Conservation (phyloP, 2,888 invertebrate genomes). For the Drosophila leonis region DNA sequence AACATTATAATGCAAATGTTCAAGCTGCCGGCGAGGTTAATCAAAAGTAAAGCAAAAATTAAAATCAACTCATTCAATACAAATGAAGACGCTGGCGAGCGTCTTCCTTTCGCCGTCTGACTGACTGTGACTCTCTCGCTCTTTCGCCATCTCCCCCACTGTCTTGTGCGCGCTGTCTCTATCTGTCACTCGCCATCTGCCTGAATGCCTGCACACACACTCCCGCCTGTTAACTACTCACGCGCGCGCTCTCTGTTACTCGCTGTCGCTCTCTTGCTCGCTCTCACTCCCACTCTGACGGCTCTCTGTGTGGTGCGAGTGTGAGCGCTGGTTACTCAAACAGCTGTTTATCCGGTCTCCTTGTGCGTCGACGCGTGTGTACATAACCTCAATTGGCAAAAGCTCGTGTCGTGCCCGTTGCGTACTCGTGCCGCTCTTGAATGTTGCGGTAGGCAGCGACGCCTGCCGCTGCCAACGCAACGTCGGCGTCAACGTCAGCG, state of each 20-base stretch:
- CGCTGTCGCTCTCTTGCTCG: slow-evolving; percentile 6
- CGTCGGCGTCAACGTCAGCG: slow-evolving; percentile 45
- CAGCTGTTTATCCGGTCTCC: slow-evolving; percentile 58
- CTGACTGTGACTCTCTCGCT: slow-evolving; percentile 49
- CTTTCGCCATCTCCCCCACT: slow-evolving; percentile 21
- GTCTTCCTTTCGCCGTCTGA: slow-evolving; percentile 68
- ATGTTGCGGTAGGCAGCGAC: slow-evolving; percentile 76
- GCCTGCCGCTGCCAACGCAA: slow-evolving; percentile 55
- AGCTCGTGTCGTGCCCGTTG: slow-evolving; percentile 27
- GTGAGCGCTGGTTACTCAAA: slow-evolving; percentile 37
- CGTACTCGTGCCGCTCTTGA: slow-evolving; percentile 45
- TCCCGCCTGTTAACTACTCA: slow-evolving; percentile 23
- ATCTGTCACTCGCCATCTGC: slow-evolving; percentile 22
- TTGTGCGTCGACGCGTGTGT: slow-evolving; percentile 69
- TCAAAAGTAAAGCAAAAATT: slow-evolving; percentile 23
- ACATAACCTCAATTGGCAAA: slow-evolving; percentile 73
- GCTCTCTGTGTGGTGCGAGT: slow-evolving; percentile 9
- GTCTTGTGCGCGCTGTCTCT: slow-evolving; percentile 26
- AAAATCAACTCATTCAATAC: slow-evolving; percentile 41
- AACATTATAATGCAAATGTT: slow-evolving; percentile 29
- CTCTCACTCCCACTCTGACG: slow-evolving; percentile 16
- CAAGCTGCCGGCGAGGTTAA: slow-evolving; percentile 5
- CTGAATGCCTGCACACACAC: slow-evolving; percentile 5
- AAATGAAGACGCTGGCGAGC: slow-evolving; percentile 74
- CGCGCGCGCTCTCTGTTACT: slow-evolving; percentile 31